phyloP scores from a whole-genome alignment of 2,797 vertebrate species.

The Amblyopsis hoosieri region DNA sequence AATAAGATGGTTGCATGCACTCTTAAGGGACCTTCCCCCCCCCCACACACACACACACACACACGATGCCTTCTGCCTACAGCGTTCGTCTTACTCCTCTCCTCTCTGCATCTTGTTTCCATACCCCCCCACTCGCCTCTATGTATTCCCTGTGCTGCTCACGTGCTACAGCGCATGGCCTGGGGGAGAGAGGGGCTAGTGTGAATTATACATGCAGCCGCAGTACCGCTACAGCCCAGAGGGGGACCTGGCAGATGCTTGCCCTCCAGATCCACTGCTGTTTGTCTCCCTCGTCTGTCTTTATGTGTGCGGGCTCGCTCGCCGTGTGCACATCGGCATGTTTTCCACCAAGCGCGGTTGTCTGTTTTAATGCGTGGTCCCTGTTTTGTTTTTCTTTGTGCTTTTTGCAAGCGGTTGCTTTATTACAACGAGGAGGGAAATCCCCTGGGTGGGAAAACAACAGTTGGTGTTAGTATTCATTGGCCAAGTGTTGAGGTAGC shows the following conservation, averaged over 20 bases:
- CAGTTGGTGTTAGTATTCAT: constrained; percentile 15
- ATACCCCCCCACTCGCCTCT: constrained; percentile 23
- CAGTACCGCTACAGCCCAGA: constrained; percentile 52
- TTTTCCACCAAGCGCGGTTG: constrained; percentile 35
- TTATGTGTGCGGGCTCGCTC: constrained; percentile 33
- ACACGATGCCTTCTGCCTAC: constrained; percentile 24
- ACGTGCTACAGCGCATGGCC: constrained; percentile 68
- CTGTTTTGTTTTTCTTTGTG: background rate
- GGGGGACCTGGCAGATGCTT: constrained; percentile 71
- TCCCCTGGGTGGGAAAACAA: background rate
- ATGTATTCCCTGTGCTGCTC: constrained; percentile 25
- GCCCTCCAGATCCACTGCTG: constrained; percentile 66
- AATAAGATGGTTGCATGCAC: constrained; percentile 27
- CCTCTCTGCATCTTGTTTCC: constrained; percentile 27
- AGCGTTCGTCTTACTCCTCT: constrained; percentile 28
- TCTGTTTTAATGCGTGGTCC: background rate
- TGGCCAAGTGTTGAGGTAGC: constrained; percentile 6
- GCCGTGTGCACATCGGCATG: constrained; percentile 12
- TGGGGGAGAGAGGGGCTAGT: constrained; percentile 60
- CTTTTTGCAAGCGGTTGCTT: background rate
- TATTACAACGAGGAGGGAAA: background rate
- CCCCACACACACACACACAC: background rate
- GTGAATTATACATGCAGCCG: constrained; percentile 73
- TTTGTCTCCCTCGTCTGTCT: constrained; percentile 54
- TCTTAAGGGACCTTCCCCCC: constrained; percentile 43